These are phyloP conservation scores for Nesoenas mayeri DNA, from an alignment of 2,113 vertebrate genomes.

Conservation along the genomic window DNA sequence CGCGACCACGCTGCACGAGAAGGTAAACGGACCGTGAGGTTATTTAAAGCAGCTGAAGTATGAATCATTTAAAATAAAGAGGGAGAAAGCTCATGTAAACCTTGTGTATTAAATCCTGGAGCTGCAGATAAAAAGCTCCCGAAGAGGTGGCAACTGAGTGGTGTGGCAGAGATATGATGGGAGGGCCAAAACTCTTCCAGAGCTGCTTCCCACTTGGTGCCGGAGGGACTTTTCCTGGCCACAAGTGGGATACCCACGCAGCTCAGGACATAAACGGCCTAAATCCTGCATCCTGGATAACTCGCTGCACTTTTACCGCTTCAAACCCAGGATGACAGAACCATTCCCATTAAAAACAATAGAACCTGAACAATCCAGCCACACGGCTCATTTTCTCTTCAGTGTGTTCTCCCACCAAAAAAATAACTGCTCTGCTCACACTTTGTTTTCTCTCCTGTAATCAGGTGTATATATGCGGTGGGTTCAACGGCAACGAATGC, in stretches of 20 bases:
- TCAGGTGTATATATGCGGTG: conserved; percentile 91
- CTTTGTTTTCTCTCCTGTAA: not conserved
- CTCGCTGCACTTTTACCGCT: not conserved
- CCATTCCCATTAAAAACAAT: not conserved
- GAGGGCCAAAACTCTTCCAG: not conserved
- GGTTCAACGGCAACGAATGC: conserved; percentile 80
- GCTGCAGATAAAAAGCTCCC: not conserved
- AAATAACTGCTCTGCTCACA: not conserved
- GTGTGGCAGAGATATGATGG: rapidly evolving
- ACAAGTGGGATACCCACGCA: not conserved
- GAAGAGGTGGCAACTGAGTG: not conserved
- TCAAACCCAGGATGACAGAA: not conserved
- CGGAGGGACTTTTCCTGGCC: not conserved
- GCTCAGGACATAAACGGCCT: not conserved
- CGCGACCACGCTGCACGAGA: conserved; percentile 78
- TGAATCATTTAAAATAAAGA: not conserved
- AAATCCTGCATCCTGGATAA: not conserved
- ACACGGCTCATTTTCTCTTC: not conserved
- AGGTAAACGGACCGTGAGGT: conserved; percentile 43
- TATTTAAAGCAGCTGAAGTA: rapidly evolving
- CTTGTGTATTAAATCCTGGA: not conserved
- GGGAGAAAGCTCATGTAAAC: not conserved
- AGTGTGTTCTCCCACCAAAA: rapidly evolving
- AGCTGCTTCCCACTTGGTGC: not conserved
- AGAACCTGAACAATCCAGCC: not conserved